phyloP scores from a whole-genome alignment of 2,797 vertebrate genomes.

The Gallinago solitaria region DNA sequence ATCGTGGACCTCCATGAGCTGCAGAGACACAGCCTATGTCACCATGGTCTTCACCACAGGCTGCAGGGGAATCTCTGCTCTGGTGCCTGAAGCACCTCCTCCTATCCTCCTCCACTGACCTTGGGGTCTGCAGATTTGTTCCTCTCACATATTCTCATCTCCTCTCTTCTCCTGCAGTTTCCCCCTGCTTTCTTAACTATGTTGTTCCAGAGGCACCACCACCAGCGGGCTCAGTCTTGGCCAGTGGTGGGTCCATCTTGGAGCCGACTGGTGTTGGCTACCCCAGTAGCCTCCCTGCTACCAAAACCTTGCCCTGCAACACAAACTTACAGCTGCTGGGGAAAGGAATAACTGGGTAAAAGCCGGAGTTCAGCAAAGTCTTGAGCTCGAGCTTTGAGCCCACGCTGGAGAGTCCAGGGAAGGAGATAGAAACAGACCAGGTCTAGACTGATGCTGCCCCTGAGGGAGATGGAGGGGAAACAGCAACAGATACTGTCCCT shows the following conservation, averaged over 20 bases:
- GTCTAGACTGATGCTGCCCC: fast-evolving
- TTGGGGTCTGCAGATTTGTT: background rate
- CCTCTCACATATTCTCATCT: background rate
- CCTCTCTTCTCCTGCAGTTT: background rate
- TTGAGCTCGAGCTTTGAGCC: background rate
- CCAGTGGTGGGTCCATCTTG: background rate
- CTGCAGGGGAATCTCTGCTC: background rate
- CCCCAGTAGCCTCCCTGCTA: background rate
- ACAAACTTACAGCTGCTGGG: background rate
- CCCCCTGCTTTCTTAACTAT: background rate
- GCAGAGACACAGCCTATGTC: background rate
- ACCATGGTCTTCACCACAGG: background rate
- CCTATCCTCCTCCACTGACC: background rate
- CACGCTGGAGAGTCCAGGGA: background rate
- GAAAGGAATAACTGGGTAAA: background rate
- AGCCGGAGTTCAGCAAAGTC: background rate
- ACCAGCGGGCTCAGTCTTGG: background rate
- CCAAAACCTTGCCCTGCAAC: background rate
- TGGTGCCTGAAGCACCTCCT: background rate
- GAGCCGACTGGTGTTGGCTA: background rate
- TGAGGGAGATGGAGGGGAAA: background rate
- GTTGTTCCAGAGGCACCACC: background rate
- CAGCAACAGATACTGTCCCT: background rate
- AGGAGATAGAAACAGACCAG: background rate
- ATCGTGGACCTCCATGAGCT: background rate